Base-by-base conservation (phyloP, 2,113 vertebrate species). In the Castor canadensis region DNA sequence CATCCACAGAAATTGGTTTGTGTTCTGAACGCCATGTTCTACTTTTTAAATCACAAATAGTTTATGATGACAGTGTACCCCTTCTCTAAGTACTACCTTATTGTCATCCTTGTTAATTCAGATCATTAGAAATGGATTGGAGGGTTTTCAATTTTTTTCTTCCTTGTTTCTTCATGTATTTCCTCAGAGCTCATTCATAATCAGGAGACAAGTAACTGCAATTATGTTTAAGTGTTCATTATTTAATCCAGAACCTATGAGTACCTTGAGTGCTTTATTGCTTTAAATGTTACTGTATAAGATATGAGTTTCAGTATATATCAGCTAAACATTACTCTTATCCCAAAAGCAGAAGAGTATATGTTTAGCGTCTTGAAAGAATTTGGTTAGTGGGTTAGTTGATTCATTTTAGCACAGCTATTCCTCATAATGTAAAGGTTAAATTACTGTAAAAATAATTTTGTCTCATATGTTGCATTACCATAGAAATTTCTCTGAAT, bases 11-110 rank as follows among this genome's bases (percentile, higher is more conserved):
- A 95, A 95, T 45, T 92, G 69, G 89, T 97, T 94, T 88, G 58
- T 95, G 16, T 97, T 97, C 94, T 52, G 94, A 97, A 97, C 93
- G 81, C 54, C 93, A 69, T 95, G 96, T 98, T 95, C 95, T 97
- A 38, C 58, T 87, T 96, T 97, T 95, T 30, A 95, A 97, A 86
- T 90, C 89, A 95, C 67, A 96, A 82, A 85, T 90, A 97, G 54
- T 88, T 96, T 98, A 72, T 82, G 92, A 58, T 94, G 64, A 96
- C 64, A 91, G 43, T 66, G 71, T 94, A 93, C 93, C 64, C 40
- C 47, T 58, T 77, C 9, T 62, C 16, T 26, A 84, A 72, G 24
- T 97, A 95, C 60, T 81, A 62, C 95, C 47, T 75, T 80, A 58
- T 58, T 45, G 79, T 94, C n/a, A 80, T 58, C 92, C n/a, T 12